phyloP scores from a whole-genome alignment of 2,797 vertebrate species.

The Mormyrops attenuatus region DNA sequence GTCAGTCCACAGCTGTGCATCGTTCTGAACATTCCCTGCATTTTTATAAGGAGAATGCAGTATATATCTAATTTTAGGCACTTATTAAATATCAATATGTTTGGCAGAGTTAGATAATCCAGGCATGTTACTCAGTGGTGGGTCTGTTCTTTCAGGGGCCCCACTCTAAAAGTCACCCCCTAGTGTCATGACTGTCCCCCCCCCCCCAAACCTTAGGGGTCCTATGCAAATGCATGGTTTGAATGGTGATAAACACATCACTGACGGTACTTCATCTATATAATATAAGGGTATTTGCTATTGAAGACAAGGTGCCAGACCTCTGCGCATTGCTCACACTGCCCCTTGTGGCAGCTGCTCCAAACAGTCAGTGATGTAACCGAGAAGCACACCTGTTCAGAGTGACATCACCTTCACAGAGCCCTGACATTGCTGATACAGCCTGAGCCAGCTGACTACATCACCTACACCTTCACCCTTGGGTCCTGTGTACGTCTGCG shows the following conservation, averaged over 20 bases:
- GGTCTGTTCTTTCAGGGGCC: not conserved
- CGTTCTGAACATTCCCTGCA: not conserved
- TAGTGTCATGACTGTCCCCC: not conserved
- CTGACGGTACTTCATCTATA: not conserved
- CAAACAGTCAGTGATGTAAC: not conserved
- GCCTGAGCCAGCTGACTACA: not conserved
- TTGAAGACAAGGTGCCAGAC: not conserved
- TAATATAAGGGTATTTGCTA: not conserved
- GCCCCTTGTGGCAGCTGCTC: not conserved
- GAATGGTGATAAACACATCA: not conserved
- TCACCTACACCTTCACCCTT: not conserved
- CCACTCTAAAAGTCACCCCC: not conserved
- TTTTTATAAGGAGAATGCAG: not conserved
- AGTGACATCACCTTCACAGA: not conserved
- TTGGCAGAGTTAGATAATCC: not conserved
- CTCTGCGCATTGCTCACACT: not conserved
- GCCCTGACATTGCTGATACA: not conserved
- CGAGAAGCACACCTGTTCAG: not conserved
- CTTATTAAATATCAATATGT: not conserved
- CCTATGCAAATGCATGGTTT: not conserved
- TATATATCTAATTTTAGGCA: not conserved
- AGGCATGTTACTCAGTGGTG: not conserved
- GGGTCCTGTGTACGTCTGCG: not conserved
- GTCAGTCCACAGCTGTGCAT: not conserved
- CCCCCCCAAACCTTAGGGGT: not conserved